Conservation (phyloP, 2,113 vertebrate genomes). For the Malurus cyaneus region DNA sequence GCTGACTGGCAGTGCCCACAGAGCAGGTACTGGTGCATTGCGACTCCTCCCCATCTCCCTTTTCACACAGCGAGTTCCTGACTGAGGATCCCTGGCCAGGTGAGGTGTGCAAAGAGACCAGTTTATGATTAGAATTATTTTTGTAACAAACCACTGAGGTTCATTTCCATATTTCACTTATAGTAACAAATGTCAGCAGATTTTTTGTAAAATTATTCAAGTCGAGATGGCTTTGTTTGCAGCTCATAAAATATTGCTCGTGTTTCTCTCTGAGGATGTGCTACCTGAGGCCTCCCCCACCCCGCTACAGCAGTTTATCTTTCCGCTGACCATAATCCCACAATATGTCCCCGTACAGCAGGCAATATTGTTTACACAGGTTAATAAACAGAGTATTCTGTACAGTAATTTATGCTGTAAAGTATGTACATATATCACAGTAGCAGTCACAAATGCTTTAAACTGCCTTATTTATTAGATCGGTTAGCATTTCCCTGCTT, state of each 20-base stretch:
- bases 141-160: background rate
- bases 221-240: background rate
- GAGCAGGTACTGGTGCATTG: fast-evolving
- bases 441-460: constrained; percentile 50
- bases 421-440: constrained; percentile 52
- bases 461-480: constrained; percentile 60
- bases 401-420: constrained; percentile 68
- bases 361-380: constrained; percentile 37
- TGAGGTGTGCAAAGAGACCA: background rate
- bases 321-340: background rate
- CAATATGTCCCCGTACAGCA: background rate
- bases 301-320: background rate
- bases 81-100: background rate
- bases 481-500: background rate
- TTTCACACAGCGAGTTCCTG: background rate
- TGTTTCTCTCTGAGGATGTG: background rate
- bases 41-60: background rate
- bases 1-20: background rate
- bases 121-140: background rate
- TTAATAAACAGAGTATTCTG: constrained; percentile 41
- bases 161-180: background rate
- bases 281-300: background rate
- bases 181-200: background rate
- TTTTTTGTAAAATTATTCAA: background rate
- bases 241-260: background rate